Base-by-base conservation (phyloP, 92 coral and sea anemone genomes). In the Pocillopora grandis region DNA sequence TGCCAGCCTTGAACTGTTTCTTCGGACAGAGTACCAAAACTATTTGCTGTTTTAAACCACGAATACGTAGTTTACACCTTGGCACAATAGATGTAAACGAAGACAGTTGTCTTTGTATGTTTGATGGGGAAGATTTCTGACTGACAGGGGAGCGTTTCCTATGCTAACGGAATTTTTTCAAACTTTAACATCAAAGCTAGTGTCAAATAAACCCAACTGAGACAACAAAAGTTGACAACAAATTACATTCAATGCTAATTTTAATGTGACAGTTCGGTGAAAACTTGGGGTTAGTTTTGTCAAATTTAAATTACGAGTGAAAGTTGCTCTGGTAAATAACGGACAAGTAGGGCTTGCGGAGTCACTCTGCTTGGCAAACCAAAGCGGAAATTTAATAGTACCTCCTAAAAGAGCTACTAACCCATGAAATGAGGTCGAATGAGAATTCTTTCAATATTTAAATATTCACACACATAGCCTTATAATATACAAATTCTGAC, bases 221-320 rank as follows among this genome's bases (percentile, higher is more conserved):
- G 85, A 88, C 84, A 92, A 84, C 88, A 91, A 76, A 85, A 85
- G 84, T 77, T 85, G 88, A 88, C 88, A 89, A 84, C 76, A 89
- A 88, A 93, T 89, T 87, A 84, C 87, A 87, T 82, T 89, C 83
- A 89, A 82, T 87, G 91, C 87, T 94, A 89, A 92, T 92, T 94
- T 94, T 94, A 92, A 94, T 94, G 89, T 92, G 93, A 90, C 98
- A 93, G 87, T 77, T 91, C 86, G 87, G 86, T 93, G 88, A 92
- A 90, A 92, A 81, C 92, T 75, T 92, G 80, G 88, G 91, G 95
- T 94, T 84, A 94, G 98, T 89, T 94, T 94, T 94, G 98, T 94
- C 94, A 85, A 92, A 90, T 84, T 88, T 81, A 81, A 91, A 87
- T 91, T 91, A 94, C 95, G 89, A 94, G 91, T 89, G 90, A 86